A percentile compares a stretch with the other conserved stretches of the same genome.
Conservation (phyloP, 2,113 vertebrate species). For the Platysternon megacephalum region DNA sequence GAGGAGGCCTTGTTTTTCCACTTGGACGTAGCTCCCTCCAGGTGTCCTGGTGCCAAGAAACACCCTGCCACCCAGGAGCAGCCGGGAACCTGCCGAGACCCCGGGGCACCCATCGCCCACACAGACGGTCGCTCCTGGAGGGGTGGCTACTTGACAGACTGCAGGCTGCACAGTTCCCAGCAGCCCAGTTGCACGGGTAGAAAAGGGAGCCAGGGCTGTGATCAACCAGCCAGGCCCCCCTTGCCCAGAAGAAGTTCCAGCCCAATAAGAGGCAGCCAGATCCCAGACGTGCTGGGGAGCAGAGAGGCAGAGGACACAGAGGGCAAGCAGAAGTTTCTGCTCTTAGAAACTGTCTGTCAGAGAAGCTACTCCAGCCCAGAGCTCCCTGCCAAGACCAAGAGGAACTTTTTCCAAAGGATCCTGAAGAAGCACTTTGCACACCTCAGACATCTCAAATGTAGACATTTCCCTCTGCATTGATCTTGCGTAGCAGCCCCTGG, state of each 20-base stretch:
- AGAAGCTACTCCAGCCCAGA: neutral
- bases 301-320: neutral
- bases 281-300: neutral
- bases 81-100: neutral
- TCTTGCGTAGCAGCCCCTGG: neutral
- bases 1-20: constrained; percentile 82
- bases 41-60: neutral
- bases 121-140: rapidly evolving
- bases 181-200: rapidly evolving
- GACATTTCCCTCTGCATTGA: neutral
- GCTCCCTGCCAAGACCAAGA: neutral
- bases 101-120: neutral
- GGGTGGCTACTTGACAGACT: neutral
- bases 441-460: neutral
- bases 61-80: neutral
- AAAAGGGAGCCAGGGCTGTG: neutral
- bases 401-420: constrained; percentile 33
- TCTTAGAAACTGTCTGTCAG: neutral
- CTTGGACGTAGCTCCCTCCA: neutral
- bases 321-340: neutral
- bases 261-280: rapidly evolving
- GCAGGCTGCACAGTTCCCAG: rapidly evolving
- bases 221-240: neutral
- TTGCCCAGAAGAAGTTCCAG: neutral
- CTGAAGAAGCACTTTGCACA: constrained; percentile 38